Conservation (phyloP, 2,113 vertebrate genomes). For the Aythya baeri region DNA sequence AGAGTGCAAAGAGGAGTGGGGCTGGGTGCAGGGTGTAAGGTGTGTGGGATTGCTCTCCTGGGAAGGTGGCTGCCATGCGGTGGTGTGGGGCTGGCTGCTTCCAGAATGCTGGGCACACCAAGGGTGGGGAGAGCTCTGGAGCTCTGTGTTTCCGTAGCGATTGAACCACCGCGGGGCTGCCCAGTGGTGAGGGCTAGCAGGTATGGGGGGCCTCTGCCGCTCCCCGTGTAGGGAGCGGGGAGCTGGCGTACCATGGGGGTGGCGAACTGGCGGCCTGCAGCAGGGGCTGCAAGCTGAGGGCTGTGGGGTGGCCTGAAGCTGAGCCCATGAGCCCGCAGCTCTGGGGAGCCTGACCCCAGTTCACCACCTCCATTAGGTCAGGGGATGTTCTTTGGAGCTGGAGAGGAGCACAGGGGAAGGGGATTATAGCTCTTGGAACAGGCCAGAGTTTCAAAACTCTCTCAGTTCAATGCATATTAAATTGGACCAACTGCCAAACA, state of each 20-base stretch:
- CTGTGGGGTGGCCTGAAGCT: background rate
- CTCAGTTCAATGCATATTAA: background rate
- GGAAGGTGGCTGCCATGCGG: background rate
- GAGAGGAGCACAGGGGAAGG: background rate
- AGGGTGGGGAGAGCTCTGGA: background rate
- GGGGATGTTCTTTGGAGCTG: fast-evolving
- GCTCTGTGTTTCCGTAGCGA: background rate
- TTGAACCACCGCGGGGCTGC: background rate
- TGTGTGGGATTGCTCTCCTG: background rate
- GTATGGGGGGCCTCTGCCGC: background rate
- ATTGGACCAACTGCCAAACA: background rate
- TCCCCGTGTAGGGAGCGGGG: background rate
- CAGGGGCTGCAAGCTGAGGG: background rate
- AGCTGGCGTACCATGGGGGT: too few relatives aligned
- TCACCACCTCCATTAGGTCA: fast-evolving
- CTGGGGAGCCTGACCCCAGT: background rate
- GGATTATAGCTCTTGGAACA: background rate
- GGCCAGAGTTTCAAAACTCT: background rate
- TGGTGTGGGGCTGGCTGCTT: background rate
- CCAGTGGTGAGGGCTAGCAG: background rate
- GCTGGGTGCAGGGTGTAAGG: background rate
- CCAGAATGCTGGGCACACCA: background rate
- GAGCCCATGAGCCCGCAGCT: background rate
- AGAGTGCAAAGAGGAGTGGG: background rate
- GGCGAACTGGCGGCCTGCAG: background rate